These are phyloP conservation scores for Lineus longissimus DNA, from an alignment of 1,140 invertebrate species.

Conservation along the genomic window DNA sequence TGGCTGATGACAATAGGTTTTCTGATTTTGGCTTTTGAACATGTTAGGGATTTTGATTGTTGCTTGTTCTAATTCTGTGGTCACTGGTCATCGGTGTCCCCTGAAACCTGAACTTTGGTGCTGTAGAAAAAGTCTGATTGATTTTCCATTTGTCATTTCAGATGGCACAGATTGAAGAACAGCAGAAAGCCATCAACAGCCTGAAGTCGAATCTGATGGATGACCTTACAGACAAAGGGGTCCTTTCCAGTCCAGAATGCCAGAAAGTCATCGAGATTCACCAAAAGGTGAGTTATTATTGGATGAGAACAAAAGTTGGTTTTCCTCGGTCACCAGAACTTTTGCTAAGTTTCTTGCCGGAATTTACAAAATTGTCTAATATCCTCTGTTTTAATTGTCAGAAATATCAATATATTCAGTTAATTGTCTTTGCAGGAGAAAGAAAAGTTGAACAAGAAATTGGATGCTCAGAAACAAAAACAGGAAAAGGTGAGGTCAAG, in stretches of 20 bases:
- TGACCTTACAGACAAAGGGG: constrained; percentile 42
- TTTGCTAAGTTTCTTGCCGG: neutral
- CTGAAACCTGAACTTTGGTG: too few relatives aligned
- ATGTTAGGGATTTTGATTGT: too few relatives aligned
- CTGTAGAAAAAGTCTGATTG: too few relatives aligned
- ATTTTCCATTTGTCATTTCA: constrained; percentile 17
- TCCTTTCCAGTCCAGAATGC: constrained; percentile 40
- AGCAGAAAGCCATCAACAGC: constrained; percentile 49
- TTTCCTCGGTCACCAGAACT: neutral
- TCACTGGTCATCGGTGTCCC: too few relatives aligned
- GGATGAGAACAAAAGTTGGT: constrained; percentile 33
- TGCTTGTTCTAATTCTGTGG: too few relatives aligned
- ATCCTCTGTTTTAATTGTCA: neutral
- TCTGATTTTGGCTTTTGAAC: too few relatives aligned
- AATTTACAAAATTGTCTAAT: neutral
- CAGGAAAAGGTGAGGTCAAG: constrained; percentile 47
- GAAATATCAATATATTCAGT: neutral
- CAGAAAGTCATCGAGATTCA: constrained; percentile 41
- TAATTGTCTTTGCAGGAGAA: constrained; percentile 31
- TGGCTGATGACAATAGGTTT: neutral
- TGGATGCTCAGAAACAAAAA: constrained; percentile 35
- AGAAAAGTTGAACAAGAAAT: constrained; percentile 37
- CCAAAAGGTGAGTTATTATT: constrained; percentile 32
- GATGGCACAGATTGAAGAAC: constrained; percentile 47
- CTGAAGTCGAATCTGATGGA: constrained; percentile 48